These are phyloP conservation scores for Galeopterus variegatus DNA, from an alignment of 2,113 vertebrate species.

Conservation along the genomic window DNA sequence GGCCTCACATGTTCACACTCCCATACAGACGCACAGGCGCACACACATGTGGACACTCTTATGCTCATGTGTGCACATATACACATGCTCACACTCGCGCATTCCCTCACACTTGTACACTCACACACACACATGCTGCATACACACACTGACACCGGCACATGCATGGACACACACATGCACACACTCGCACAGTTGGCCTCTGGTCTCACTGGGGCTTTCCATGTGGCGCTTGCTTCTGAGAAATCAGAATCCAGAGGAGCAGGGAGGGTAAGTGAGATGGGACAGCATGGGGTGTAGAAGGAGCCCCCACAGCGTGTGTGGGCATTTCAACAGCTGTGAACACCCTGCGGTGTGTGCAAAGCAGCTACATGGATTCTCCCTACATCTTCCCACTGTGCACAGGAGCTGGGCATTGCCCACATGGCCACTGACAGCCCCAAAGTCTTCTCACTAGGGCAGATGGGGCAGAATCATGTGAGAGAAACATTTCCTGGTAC, in stretches of 20 bases:
- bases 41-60: neutral
- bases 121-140: neutral
- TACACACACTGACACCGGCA: neutral
- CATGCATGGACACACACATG: rapidly evolving
- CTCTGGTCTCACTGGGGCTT: rapidly evolving
- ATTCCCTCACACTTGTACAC: too few species aligned
- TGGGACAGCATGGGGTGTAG: neutral
- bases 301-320: neutral
- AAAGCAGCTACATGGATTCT: too few species aligned
- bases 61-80: neutral
- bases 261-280: too few species aligned
- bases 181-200: rapidly evolving
- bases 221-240: neutral
- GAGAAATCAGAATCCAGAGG: neutral
- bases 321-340: neutral
- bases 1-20: neutral
- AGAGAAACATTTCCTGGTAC: slow-evolving; percentile 78
- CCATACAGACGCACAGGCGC: neutral
- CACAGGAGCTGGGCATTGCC: neutral
- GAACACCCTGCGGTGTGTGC: neutral
- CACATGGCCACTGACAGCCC: neutral
- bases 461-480: slow-evolving; percentile 53
- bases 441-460: rapidly evolving
- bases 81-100: neutral
- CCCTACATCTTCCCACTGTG: rapidly evolving